These are phyloP conservation scores for Lepeophtheirus salmonis DNA, from an alignment of 1,140 invertebrate species.

Conservation along the genomic window DNA sequence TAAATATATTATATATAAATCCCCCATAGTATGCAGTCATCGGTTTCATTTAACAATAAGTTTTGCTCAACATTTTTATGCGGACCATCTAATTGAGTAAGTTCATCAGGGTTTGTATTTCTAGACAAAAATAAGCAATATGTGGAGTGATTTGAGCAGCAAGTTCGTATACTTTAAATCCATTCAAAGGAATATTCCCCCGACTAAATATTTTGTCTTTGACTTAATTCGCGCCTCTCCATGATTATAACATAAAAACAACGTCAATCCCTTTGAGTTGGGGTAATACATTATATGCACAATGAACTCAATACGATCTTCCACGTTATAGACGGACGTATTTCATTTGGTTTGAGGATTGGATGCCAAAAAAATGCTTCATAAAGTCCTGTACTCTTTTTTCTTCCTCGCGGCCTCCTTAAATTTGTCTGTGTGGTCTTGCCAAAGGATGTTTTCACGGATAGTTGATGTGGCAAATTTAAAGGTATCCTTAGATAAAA, in stretches of 20 bases:
- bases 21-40: slow-evolving; percentile 83
- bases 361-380: too few species aligned
- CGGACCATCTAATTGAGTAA: slow-evolving; percentile 48
- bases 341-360: too few species aligned
- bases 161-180: not conserved
- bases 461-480: too few species aligned
- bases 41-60: slow-evolving; percentile 65
- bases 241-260: slow-evolving; percentile 69
- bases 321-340: slow-evolving; percentile 68
- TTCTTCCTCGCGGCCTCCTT: too few species aligned
- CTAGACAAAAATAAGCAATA: slow-evolving; percentile 73
- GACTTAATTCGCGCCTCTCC: slow-evolving; percentile 70
- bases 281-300: slow-evolving; percentile 44
- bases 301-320: slow-evolving; percentile 77
- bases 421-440: too few species aligned
- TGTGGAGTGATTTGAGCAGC: slow-evolving; percentile 31
- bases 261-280: slow-evolving; percentile 27
- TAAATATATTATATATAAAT: too few species aligned
- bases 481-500: too few species aligned
- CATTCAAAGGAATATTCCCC: slow-evolving; percentile 7
- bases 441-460: too few species aligned
- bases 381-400: too few species aligned
- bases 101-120: slow-evolving; percentile 64
- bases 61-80: slow-evolving; percentile 70
- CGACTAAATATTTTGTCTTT: slow-evolving; percentile 20